phyloP scores from a whole-genome alignment of 2,888 invertebrate genomes.

The Tuta absoluta region DNA sequence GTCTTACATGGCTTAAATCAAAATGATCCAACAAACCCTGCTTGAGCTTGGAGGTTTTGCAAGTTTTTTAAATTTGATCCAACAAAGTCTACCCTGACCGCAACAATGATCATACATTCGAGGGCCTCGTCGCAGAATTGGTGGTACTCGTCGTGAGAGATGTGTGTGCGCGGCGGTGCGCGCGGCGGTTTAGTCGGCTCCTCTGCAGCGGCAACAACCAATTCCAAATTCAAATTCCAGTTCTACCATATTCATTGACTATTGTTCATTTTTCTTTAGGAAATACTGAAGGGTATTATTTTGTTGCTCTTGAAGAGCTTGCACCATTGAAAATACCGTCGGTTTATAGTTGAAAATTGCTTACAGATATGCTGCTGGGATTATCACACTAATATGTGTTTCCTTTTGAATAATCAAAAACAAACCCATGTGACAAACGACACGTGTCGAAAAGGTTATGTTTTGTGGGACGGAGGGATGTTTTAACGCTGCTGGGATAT shows the following conservation, averaged over 20 bases:
- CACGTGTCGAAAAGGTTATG: background rate
- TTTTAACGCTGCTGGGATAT: background rate
- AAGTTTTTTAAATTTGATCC: no score
- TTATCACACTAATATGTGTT: no score
- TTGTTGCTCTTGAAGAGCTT: no score
- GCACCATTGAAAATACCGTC: no score
- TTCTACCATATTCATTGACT: background rate
- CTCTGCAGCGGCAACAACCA: conserved; percentile 12
- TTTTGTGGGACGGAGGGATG: no score
- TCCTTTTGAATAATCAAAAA: no score
- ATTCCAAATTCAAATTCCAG: conserved; percentile 21
- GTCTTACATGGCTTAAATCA: no score
- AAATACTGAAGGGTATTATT: background rate
- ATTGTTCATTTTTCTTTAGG: background rate
- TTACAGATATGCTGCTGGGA: no score
- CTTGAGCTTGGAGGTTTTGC: no score
- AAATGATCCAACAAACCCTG: no score
- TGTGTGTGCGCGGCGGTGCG: conserved; percentile 76
- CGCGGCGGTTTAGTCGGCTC: conserved; percentile 55
- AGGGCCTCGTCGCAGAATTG: conserved; percentile 89
- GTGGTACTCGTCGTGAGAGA: conserved; percentile 89
- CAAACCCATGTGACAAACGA: no score
- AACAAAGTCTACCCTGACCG: conserved; percentile 2
- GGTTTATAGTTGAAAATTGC: no score
- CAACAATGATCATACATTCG: conserved; percentile 83